Base-by-base conservation (phyloP, 2,888 invertebrate genomes). In the Tipula unca region DNA sequence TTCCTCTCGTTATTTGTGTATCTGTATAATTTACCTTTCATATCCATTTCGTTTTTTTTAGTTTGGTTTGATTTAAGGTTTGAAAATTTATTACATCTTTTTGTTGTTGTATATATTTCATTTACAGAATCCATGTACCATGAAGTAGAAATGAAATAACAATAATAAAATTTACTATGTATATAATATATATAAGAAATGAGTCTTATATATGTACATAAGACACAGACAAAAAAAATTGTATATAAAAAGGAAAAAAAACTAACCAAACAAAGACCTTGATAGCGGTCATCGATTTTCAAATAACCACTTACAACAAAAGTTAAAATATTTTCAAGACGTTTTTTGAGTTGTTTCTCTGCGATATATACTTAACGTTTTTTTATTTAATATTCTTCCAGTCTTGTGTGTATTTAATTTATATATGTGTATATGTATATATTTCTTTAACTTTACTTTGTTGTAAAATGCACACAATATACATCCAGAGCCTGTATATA, bases 241-340 rank as follows among this genome's bases (percentile, higher is more conserved):
- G 69, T 69, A 69, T 69, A 25, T 69, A 69, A 10, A 13, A 10
- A 25, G 25, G 69, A 69, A 69, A 69, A 48, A 69, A 69, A 69
- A 69, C 69, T 69, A 69, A 69, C 69, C 69, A 69, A 25, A 69
- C 69, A 69, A 69, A 69, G 69, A 69, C 69, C 69, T 69, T 69
- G 69, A 10, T 69, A 69, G 69, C 69, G 69, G 69, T 69, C 69
- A 69, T 69, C 69, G 69, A 69, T 69, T 69, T 69, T 69, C 69
- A 69, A 69, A 69, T 69, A 69, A 69, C 69, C 69, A 69, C 69
- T 69, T 69, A 69, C 69, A 69, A 69, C 69, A 69, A 69, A 69
- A 25, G 69, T 69, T 69, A 69, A 69, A 69, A 69, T 69, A 69
- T 69, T 69, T 69, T 69, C 69, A 69, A 69, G 69, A 69, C 69